Percentiles rank a stretch among this genome's conserved stretches.
Conservation (phyloP, 2,113 vertebrate genomes). For the Pterophyllum scalare region DNA sequence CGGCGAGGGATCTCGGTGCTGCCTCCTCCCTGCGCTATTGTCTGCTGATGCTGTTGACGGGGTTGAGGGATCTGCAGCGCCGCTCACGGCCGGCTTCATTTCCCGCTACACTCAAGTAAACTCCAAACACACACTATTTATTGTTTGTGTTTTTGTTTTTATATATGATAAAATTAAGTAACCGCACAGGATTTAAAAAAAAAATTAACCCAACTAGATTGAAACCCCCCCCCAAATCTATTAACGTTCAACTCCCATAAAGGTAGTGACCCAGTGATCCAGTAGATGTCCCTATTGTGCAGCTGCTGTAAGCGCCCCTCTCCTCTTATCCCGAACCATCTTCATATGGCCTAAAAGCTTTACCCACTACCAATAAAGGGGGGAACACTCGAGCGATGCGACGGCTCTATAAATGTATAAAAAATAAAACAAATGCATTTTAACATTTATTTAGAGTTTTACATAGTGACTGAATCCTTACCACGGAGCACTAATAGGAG, state of each 20-base stretch:
- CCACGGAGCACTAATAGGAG: background rate
- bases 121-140: background rate
- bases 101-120: conserved; percentile 5
- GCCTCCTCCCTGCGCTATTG: conserved; percentile 77
- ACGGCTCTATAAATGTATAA: background rate
- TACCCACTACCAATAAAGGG: background rate
- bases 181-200: background rate
- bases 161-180: too few species aligned
- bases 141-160: background rate
- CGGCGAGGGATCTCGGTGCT: conserved; percentile 79
- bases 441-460: background rate
- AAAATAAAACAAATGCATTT: background rate
- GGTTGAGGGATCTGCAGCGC: conserved; percentile 76
- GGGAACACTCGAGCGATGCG: background rate
- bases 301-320: background rate
- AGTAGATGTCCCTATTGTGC: conserved; percentile 48
- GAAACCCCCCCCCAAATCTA: too few species aligned
- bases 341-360: background rate
- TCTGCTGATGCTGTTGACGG: conserved; percentile 44
- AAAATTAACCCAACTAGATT: background rate
- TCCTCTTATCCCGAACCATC: background rate
- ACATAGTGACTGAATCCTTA: background rate
- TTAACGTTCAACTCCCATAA: background rate
- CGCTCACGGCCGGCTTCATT: conserved; percentile 62
- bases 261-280: background rate